Conservation (phyloP, 2,888 invertebrate genomes). For the Amphipoea lucens region DNA sequence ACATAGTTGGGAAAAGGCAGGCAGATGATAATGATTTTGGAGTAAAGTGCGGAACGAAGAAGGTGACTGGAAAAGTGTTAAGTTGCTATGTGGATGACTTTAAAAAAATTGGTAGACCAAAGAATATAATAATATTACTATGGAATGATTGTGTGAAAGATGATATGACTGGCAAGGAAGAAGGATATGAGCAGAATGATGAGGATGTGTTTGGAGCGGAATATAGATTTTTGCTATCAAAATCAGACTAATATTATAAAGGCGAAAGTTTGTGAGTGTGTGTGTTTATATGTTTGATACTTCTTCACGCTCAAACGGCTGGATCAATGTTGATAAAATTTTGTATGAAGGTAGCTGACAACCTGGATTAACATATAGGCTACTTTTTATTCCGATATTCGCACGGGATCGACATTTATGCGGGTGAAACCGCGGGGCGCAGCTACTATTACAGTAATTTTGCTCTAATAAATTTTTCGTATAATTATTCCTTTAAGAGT, state of each 20-base stretch:
- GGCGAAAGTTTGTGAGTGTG: no score
- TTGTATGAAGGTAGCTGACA: no score
- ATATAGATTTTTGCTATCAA: not conserved
- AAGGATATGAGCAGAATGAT: not conserved
- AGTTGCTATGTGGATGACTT: not conserved
- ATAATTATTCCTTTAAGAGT: not conserved
- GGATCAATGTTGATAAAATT: no score
- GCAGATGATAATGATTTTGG: no score
- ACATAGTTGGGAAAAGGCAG: no score
- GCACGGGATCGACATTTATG: no score
- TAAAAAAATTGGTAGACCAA: not conserved
- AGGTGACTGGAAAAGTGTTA: not conserved
- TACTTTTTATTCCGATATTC: no score
- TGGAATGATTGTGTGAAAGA: not conserved
- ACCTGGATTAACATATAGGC: no score
- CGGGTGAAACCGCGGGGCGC: no score
- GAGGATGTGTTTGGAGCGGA: no score
- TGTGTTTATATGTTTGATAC: no score
- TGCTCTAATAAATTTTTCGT: not conserved
- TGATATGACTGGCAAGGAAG: not conserved
- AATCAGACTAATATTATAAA: not conserved
- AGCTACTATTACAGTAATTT: not conserved
- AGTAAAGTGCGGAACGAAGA: not conserved
- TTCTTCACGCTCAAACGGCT: no score
- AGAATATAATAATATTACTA: not conserved